Conservation (phyloP, 2,888 invertebrate genomes). For the Panopea generosa region DNA sequence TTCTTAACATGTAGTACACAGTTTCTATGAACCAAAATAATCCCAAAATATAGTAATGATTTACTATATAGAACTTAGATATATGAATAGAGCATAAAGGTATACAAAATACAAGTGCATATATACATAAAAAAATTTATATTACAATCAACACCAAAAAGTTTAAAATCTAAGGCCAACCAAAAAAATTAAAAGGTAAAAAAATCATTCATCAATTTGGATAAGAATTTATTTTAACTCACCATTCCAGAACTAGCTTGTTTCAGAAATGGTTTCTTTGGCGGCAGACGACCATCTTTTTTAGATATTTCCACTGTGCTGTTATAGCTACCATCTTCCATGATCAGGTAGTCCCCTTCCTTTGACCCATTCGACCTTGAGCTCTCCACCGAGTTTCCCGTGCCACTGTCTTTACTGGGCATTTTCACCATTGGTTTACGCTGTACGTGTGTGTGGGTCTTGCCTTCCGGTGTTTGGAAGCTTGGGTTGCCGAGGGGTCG, state of each 20-base stretch:
- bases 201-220: too few species aligned
- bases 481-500: constrained; percentile 55
- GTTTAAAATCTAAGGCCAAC: too few species aligned
- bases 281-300: constrained; percentile 20
- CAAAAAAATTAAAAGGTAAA: too few species aligned
- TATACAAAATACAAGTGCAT: too few species aligned
- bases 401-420: constrained; percentile 75
- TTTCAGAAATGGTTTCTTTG: constrained; percentile 67
- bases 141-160: too few species aligned
- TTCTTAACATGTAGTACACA: too few species aligned
- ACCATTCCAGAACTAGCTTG: constrained; percentile 73
- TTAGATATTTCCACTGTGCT: constrained; percentile 53
- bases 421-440: constrained; percentile 76
- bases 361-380: constrained; percentile 69
- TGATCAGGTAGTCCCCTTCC: constrained; percentile 54
- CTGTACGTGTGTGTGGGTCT: constrained; percentile 38
- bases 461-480: constrained; percentile 17
- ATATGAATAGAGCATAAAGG: too few species aligned
- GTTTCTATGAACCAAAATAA: too few species aligned
- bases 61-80: too few species aligned
- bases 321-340: constrained; percentile 47
- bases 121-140: too few species aligned
- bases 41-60: too few species aligned
- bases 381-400: constrained; percentile 74
- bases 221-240: too few species aligned